phyloP scores from a whole-genome alignment of 2,797 vertebrate genomes.

The Chaunax sp. region DNA sequence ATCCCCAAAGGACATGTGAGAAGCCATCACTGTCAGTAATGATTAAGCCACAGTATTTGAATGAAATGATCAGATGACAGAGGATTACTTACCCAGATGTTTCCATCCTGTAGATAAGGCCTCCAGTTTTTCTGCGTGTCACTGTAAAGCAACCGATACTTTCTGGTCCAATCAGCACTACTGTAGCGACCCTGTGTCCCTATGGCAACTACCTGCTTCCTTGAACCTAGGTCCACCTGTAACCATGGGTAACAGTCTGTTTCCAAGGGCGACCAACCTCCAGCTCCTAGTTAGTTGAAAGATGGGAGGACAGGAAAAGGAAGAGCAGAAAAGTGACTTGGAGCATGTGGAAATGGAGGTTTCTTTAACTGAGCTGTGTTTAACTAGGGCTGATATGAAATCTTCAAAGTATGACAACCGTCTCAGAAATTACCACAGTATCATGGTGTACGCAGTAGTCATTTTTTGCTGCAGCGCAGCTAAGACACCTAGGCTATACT shows the following conservation, averaged over 20 bases:
- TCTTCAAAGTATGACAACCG: not conserved
- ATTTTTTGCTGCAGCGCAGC: too few relatives aligned
- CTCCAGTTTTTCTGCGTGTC: slow-evolving; percentile 96
- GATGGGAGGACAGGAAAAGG: not conserved
- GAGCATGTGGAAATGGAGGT: not conserved
- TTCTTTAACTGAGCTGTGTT: not conserved
- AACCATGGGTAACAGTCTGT: slow-evolving; percentile 94
- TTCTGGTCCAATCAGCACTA: slow-evolving; percentile 94
- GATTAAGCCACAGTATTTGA: not conserved
- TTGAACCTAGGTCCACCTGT: slow-evolving; percentile 91
- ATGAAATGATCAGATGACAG: too few relatives aligned
- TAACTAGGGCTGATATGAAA: not conserved
- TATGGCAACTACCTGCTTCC: slow-evolving; percentile 90
- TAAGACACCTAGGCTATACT: too few relatives aligned
- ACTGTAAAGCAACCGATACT: slow-evolving; percentile 93
- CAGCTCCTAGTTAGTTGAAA: slow-evolving; percentile 82
- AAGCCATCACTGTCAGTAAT: not conserved
- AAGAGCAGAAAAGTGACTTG: not conserved
- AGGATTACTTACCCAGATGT: slow-evolving; percentile 76
- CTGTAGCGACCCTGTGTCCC: slow-evolving; percentile 95
- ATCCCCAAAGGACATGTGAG: not conserved
- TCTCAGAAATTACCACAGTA: not conserved
- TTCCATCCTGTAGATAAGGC: slow-evolving; percentile 94
- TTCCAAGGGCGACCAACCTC: slow-evolving; percentile 94
- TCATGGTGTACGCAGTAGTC: too few relatives aligned